Percentiles rank a stretch among this genome's conserved stretches.
Conservation (phyloP, 2,113 vertebrate genomes). For the Grus americana region DNA sequence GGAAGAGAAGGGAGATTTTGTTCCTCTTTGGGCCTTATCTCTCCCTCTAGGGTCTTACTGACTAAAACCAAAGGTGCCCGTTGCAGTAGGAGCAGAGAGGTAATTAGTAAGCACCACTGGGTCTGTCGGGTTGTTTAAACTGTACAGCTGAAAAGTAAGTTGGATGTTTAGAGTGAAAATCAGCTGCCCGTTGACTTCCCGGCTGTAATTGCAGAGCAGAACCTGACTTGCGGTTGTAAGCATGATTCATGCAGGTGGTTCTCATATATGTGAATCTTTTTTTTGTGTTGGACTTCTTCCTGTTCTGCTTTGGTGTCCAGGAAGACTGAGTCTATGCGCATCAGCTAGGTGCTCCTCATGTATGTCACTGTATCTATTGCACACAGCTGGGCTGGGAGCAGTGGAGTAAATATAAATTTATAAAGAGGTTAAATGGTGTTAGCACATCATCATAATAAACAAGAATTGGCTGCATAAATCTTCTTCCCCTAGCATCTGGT, state of each 20-base stretch:
- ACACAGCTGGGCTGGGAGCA: not conserved
- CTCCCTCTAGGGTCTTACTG: not conserved
- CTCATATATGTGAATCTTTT: fast-evolving
- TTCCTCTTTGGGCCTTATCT: not conserved
- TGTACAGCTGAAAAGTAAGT: not conserved
- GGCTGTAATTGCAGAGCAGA: not conserved
- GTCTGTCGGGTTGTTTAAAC: not conserved
- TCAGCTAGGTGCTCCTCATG: not conserved
- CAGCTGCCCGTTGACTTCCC: not conserved
- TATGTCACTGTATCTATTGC: not conserved
- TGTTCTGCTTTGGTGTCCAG: not conserved
- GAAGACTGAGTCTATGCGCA: not conserved
- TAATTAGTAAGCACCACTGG: not conserved
- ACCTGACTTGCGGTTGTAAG: not conserved
- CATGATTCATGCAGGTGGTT: fast-evolving
- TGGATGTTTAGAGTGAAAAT: not conserved
- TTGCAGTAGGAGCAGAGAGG: not conserved
- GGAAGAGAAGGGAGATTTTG: not conserved
- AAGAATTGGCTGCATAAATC: not conserved
- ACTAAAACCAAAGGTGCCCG: not conserved
- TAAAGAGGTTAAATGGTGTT: not conserved
- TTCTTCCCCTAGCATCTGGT: not conserved
- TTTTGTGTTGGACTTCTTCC: not conserved
- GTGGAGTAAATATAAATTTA: not conserved
- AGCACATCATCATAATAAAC: not conserved